Evolutionary conservation across 2,113 vertebrate species (phyloP).

Genomic region (Sinocyclocheilus grahami): DNA sequence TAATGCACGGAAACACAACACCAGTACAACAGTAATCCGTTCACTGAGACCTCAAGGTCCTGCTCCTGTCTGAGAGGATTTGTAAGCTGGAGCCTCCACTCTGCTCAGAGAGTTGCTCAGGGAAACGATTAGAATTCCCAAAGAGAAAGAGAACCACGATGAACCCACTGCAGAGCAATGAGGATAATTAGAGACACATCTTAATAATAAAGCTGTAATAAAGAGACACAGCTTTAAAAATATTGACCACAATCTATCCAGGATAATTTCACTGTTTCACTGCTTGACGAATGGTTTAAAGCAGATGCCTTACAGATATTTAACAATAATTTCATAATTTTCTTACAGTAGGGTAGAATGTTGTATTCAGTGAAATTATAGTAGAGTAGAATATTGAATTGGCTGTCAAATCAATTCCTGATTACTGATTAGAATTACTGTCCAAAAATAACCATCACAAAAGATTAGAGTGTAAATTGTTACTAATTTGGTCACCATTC

Average conservation of each 20-base stretch:
- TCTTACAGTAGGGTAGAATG: background rate
- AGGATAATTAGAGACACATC: background rate
- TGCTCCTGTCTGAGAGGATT: conserved; percentile 34
- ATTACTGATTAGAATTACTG: no score
- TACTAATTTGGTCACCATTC: background rate
- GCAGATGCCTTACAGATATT: background rate
- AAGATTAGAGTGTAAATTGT: background rate
- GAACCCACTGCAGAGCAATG: background rate
- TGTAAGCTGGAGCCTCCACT: conserved; percentile 3
- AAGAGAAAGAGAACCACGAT: background rate
- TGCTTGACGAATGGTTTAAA: background rate
- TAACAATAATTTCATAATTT: background rate
- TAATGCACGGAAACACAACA: conserved; percentile 22
- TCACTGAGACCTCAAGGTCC: conserved; percentile 23
- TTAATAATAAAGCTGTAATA: no score
- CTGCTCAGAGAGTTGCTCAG: background rate
- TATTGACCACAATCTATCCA: background rate
- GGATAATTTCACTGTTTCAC: background rate
- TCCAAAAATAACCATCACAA: background rate
- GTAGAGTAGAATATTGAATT: background rate
- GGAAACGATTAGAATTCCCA: conserved; percentile 15
- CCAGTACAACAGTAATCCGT: conserved; percentile 13
- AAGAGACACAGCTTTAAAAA: background rate
- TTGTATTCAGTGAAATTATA: background rate
- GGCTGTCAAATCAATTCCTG: background rate